phyloP scores from a whole-genome alignment of 2,113 vertebrate genomes.

The Stegostoma tigrinum region DNA sequence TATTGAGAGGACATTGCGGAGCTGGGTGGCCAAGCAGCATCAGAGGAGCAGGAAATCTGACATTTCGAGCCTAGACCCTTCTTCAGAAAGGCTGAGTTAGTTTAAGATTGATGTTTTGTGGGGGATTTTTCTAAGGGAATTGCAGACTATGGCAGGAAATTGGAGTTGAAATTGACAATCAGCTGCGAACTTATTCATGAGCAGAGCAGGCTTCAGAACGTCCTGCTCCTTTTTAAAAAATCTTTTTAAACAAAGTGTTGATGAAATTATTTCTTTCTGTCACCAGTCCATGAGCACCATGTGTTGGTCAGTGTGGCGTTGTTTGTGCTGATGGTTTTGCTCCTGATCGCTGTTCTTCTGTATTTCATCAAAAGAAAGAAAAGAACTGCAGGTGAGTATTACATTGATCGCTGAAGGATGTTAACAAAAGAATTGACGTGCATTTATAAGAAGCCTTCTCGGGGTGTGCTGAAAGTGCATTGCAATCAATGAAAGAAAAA shows the following conservation, averaged over 20 bases:
- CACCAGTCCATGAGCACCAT: not conserved
- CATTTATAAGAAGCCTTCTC: not conserved
- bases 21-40: no score
- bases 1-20: no score
- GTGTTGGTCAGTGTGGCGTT: not conserved
- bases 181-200: not conserved
- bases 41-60: no score
- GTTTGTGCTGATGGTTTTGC: not conserved
- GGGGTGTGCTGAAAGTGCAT: not conserved
- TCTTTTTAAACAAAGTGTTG: not conserved
- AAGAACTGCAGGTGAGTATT: not conserved
- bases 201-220: not conserved
- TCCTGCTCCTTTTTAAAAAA: not conserved
- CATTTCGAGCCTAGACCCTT: no score
- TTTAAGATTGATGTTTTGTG: not conserved
- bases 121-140: not conserved
- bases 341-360: not conserved
- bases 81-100: no score
- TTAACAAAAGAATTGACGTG: not conserved
- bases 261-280: not conserved
- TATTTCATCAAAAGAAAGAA: not conserved
- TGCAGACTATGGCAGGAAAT: not conserved
- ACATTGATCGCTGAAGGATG: not conserved
- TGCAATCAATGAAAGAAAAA: not conserved
- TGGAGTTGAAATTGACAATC: not conserved